Evolutionary conservation across 1,140 invertebrate genomes (phyloP).

Genomic region (Drosophila willistoni): DNA sequence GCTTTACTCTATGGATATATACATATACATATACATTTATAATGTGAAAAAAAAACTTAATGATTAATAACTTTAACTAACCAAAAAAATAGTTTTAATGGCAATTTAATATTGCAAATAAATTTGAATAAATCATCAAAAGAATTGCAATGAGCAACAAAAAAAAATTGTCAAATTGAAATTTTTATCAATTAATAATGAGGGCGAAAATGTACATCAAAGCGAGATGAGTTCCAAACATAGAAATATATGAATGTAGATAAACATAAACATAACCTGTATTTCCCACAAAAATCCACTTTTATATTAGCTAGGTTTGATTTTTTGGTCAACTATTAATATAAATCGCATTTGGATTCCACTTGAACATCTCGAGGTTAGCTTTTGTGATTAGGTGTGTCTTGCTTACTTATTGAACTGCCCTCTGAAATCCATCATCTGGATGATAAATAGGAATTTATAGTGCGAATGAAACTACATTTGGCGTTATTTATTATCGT

Average conservation of each 20-base stretch:
- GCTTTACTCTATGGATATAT: not conserved
- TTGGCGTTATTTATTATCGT: conserved; percentile 6
- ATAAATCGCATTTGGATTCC: too few species aligned
- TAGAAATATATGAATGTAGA: too few species aligned
- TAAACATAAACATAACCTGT: too few species aligned
- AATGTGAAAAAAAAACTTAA: conserved; percentile 31
- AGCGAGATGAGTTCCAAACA: not conserved
- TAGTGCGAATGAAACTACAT: conserved; percentile 3
- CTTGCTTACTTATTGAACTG: not conserved
- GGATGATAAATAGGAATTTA: not conserved
- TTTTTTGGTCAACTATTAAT: too few species aligned
- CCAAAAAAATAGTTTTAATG: conserved; percentile 5
- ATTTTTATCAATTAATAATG: conserved; percentile 4
- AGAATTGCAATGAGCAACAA: not conserved
- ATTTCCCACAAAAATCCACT: too few species aligned
- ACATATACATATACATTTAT: not conserved
- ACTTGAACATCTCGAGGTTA: too few species aligned
- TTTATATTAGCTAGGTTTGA: too few species aligned
- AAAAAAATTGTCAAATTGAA: conserved; percentile 12
- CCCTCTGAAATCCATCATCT: not conserved
- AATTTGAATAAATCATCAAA: conserved; percentile 10
- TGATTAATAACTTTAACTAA: conserved; percentile 28
- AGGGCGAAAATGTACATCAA: not conserved
- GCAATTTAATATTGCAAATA: conserved; percentile 9
- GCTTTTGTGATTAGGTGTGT: too few species aligned